Conservation (phyloP, 2,797 vertebrate species). For the Neomorphus geoffroyi region DNA sequence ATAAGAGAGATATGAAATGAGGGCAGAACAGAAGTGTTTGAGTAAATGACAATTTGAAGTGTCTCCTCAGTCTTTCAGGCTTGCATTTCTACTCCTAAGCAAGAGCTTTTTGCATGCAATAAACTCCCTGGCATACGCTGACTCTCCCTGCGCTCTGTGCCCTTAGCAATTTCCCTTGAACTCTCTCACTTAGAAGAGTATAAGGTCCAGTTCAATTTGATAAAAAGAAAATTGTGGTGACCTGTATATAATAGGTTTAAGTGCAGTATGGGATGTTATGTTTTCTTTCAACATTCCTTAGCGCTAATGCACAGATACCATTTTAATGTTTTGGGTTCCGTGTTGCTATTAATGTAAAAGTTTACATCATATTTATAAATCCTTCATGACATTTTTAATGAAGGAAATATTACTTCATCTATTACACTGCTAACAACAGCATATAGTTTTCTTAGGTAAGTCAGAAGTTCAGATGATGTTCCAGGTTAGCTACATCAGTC, state of each 20-base stretch:
- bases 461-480: background rate
- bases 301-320: background rate
- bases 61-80: background rate
- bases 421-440: background rate
- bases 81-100: background rate
- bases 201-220: background rate
- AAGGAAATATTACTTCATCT: background rate
- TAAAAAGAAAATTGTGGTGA: background rate
- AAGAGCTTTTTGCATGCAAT: background rate
- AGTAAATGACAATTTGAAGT: background rate
- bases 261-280: background rate
- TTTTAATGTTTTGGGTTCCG: background rate
- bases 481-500: slow-evolving; percentile 4
- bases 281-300: background rate
- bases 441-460: background rate
- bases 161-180: background rate
- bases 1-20: background rate
- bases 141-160: background rate
- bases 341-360: background rate
- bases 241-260: background rate
- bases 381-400: background rate
- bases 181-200: background rate
- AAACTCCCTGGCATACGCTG: background rate
- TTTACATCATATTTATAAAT: background rate
- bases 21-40: background rate